Evolutionary conservation across 1,140 invertebrate genomes (phyloP).

Genomic region (Ips typographus): DNA sequence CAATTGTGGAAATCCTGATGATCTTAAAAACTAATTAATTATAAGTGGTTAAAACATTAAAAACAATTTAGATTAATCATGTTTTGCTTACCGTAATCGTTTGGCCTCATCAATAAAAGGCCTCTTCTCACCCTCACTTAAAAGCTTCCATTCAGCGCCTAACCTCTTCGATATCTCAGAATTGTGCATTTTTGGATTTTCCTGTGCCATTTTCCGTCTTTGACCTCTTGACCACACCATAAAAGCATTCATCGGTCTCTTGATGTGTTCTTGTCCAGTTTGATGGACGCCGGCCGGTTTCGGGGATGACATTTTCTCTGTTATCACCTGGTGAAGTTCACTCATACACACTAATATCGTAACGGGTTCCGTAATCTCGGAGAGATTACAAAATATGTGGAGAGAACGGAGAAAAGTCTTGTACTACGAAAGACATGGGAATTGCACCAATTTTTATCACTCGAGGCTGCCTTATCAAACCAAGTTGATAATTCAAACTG

Average conservation of each 20-base stretch:
- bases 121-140: slow-evolving; percentile 84
- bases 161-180: slow-evolving; percentile 91
- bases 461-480: slow-evolving; percentile 21
- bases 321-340: too few relatives aligned
- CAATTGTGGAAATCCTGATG: too few relatives aligned
- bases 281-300: slow-evolving; percentile 41
- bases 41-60: too few relatives aligned
- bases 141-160: slow-evolving; percentile 86
- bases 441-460: slow-evolving; percentile 31
- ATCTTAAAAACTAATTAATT: too few relatives aligned
- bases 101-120: slow-evolving; percentile 98
- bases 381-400: too few relatives aligned
- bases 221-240: slow-evolving; percentile 93
- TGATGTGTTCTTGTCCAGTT: slow-evolving; percentile 70
- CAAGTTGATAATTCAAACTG: slow-evolving; percentile 26
- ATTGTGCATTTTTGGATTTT: slow-evolving; percentile 98
- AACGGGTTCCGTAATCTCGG: too few relatives aligned
- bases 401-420: background rate
- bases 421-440: slow-evolving; percentile 19
- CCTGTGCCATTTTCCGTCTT: slow-evolving; percentile 92
- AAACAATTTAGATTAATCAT: too few relatives aligned
- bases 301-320: slow-evolving; percentile 46
- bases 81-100: slow-evolving; percentile 74
- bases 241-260: slow-evolving; percentile 90
- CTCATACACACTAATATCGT: too few relatives aligned